Evolutionary conservation across 1,140 invertebrate species (phyloP), one percentile per base, ranked within the genome.

Genomic region (Euschistus heros): DNA sequence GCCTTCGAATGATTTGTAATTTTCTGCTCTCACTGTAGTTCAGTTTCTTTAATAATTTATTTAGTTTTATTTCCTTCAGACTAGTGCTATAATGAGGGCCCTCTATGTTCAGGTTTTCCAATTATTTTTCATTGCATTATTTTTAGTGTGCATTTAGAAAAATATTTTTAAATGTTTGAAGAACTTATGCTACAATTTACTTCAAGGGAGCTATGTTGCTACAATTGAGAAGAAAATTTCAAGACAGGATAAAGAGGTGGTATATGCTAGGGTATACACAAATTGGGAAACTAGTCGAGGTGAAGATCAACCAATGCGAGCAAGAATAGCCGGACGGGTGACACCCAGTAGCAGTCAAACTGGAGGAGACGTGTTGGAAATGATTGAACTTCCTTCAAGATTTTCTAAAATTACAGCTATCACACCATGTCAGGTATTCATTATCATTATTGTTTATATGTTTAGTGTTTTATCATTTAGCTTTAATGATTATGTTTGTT

Each of bases 301-400:
- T 64, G 70, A 64, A 68, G 66, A 78, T 76, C 82, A 83, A 63
- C 78, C 84, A 13, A 85, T 87, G 80, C 75, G 83, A 65, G 85
- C 85, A 2, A 76, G 86, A 62, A 86, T 87, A 46, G 85, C 86
- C 17, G 85, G 85, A 0, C 71, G 83, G 57, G 84, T 86, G 0
- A 86, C 84, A 2, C 82, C 83, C 0, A 83, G 81, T 63, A 64
- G 69, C 63, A 62, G 67, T 46, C 69, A 70, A 27, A 71, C 67
- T 47, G 65, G 69, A 63, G 67, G 68, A 47, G 70, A 69, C 47
- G 50, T 67, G 22, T 72, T 86, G 42, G 84, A 86, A 71, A 86
- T 86, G 83, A 83, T 86, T 65, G 85, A 86, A 69, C 73, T 86
- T 22, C 85, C 84, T 2, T 71, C 85, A 0, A 80, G 76, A 69